These are phyloP conservation scores for Chrysocyon brachyurus DNA, from an alignment of 2,797 vertebrate genomes.

Conservation along the genomic window DNA sequence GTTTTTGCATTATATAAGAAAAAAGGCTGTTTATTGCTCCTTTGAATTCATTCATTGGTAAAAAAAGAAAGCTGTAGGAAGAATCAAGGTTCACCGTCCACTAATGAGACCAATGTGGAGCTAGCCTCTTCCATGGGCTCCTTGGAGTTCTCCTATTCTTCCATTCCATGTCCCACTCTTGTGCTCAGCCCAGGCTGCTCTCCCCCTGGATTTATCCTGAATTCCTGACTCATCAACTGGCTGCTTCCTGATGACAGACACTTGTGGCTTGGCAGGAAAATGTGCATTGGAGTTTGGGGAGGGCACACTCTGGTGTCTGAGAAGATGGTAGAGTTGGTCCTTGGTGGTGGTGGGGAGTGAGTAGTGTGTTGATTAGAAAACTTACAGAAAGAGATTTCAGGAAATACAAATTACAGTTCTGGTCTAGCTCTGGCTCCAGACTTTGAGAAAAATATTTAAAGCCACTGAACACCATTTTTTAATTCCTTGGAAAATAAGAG, in stretches of 20 bases:
- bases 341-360: background rate
- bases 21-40: background rate
- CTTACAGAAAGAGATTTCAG: background rate
- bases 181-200: background rate
- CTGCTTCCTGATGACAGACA: background rate
- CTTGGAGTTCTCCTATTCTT: background rate
- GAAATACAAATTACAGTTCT: background rate
- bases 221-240: background rate
- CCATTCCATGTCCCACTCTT: background rate
- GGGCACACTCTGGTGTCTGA: background rate
- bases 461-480: background rate
- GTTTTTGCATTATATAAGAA: conserved; percentile 14
- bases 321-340: background rate
- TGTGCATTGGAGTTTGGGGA: background rate
- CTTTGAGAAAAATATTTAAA: background rate
- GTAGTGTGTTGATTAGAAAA: background rate
- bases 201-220: background rate
- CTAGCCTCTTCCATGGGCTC: background rate
- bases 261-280: background rate
- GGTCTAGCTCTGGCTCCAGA: background rate
- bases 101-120: background rate
- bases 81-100: background rate
- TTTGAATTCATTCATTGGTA: background rate
- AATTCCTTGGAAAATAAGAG: conserved; percentile 19
- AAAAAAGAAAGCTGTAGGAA: background rate